These are phyloP conservation scores for Serranus cabrilla DNA, from an alignment of 2,797 vertebrate species.

Conservation along the genomic window DNA sequence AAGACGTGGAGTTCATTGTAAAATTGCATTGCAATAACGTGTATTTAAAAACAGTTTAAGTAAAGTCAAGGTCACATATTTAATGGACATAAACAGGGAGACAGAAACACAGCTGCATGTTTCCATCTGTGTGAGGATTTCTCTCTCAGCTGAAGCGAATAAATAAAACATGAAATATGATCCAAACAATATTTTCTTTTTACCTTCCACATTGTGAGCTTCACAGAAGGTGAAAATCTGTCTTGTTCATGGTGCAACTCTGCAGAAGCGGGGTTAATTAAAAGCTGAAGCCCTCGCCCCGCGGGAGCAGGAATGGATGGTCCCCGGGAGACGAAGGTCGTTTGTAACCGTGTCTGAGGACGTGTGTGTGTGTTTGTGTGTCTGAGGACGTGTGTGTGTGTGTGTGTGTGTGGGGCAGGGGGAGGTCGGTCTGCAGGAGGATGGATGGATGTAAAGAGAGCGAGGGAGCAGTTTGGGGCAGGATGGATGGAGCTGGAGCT, in stretches of 20 bases:
- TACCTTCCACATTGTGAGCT: background rate
- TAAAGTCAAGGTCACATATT: too few species aligned
- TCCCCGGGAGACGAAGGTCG: slow-evolving; percentile 28
- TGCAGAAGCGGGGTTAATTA: slow-evolving; percentile 55
- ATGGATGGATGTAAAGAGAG: background rate
- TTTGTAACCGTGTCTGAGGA: slow-evolving; percentile 40
- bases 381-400: too few species aligned
- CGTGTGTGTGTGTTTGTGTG: background rate
- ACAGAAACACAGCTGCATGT: background rate
- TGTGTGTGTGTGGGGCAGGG: background rate
- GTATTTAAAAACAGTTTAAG: too few species aligned
- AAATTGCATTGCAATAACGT: too few species aligned
- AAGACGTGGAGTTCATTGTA: too few species aligned
- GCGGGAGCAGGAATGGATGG: slow-evolving; percentile 21
- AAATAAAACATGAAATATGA: background rate
- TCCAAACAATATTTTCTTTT: background rate
- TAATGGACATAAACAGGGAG: too few species aligned
- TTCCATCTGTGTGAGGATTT: background rate
- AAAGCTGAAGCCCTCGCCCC: slow-evolving; percentile 19
- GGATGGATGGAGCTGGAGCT: slow-evolving; percentile 6
- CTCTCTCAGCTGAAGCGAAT: too few species aligned
- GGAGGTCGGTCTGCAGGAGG: slow-evolving; percentile 5
- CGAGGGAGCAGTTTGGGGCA: background rate
- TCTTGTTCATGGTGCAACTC: slow-evolving; percentile 31
- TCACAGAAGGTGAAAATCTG: background rate